Conservation (phyloP, 2,888 invertebrate species). For the Lymantria monacha region DNA sequence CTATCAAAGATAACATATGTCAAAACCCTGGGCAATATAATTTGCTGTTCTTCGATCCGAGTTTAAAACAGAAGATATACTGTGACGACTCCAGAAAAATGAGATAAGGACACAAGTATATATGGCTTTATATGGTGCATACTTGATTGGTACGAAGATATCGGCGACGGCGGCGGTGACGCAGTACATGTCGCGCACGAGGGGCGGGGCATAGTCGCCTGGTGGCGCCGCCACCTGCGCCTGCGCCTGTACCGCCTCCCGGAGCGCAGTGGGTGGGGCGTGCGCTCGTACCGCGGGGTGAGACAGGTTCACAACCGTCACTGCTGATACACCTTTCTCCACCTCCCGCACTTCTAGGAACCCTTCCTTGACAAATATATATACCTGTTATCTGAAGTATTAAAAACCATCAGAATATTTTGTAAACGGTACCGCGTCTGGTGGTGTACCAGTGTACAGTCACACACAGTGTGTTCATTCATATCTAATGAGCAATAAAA, state of each 20-base stretch:
- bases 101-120: too few species aligned
- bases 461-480: too few species aligned
- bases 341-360: slow-evolving; percentile 84
- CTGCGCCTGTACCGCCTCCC: slow-evolving; percentile 58
- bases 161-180: slow-evolving; percentile 86
- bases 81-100: too few species aligned
- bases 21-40: too few species aligned
- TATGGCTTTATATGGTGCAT: too few species aligned
- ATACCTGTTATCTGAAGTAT: slow-evolving; percentile 4
- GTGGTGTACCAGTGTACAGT: too few species aligned
- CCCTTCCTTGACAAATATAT: slow-evolving; percentile 69
- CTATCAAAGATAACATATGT: too few species aligned
- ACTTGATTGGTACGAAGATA: slow-evolving; percentile 83
- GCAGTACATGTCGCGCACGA: slow-evolving; percentile 85
- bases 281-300: slow-evolving; percentile 80
- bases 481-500: too few species aligned
- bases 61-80: too few species aligned
- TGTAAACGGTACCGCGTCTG: too few species aligned
- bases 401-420: too few species aligned
- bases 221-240: slow-evolving; percentile 28
- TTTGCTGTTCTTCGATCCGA: too few species aligned
- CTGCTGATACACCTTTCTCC: slow-evolving; percentile 91
- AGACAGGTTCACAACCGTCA: slow-evolving; percentile 83
- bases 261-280: slow-evolving; percentile 28
- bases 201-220: slow-evolving; percentile 68